phyloP scores from a whole-genome alignment of 2,888 invertebrate genomes.

The Ectropis crepuscularia region DNA sequence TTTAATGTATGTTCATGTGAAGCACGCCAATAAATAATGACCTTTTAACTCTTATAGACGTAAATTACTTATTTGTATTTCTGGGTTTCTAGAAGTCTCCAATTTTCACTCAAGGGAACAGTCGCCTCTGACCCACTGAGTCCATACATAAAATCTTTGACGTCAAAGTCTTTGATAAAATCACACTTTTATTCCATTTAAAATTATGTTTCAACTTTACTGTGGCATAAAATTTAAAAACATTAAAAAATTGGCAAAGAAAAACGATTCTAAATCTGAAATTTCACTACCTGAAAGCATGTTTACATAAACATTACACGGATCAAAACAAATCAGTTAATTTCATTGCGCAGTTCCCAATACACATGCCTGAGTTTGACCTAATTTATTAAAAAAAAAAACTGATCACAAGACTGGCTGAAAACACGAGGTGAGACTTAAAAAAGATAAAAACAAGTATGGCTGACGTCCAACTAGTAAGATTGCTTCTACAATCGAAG shows the following conservation, averaged over 20 bases:
- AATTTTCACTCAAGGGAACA: too few species aligned
- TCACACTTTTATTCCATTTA: too few species aligned
- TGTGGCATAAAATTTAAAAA: background rate
- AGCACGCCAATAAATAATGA: too few species aligned
- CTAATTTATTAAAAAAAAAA: constrained; percentile 19
- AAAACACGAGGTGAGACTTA: constrained; percentile 14
- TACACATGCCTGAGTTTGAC: constrained; percentile 1
- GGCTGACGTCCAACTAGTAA: constrained; percentile 24
- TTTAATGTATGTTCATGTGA: too few species aligned
- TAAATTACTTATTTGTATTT: too few species aligned
- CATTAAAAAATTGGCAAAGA: background rate
- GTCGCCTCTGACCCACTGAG: too few species aligned
- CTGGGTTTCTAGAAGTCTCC: too few species aligned
- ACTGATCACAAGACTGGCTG: constrained; percentile 13
- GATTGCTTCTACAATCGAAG: background rate
- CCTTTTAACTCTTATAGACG: too few species aligned
- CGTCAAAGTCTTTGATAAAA: too few species aligned
- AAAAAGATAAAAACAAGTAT: constrained; percentile 30
- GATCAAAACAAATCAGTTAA: constrained; percentile 18
- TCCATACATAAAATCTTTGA: too few species aligned
- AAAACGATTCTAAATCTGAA: background rate
- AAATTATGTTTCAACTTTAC: too few species aligned
- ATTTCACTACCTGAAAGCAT: background rate
- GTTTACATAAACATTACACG: constrained; percentile 2
- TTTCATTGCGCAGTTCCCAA: constrained; percentile 16